A percentile compares a stretch with the other conserved stretches of the same genome.
Conservation (phyloP, 2,888 invertebrate genomes). For the Callimorpha dominula region DNA sequence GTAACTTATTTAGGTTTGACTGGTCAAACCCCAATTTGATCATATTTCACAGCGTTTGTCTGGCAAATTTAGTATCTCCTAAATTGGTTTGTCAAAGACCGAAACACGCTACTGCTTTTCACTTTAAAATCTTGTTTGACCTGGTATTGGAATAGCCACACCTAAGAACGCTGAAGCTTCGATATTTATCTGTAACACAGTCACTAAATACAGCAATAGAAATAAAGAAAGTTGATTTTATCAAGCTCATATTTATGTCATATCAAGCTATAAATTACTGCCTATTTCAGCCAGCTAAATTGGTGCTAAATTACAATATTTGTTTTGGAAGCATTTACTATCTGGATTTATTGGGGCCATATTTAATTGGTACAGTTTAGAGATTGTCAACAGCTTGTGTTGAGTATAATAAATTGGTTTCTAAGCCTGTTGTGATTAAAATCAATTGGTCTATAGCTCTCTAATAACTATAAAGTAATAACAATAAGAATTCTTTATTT, state of each 20-base stretch:
- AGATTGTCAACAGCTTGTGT: slow-evolving; percentile 3
- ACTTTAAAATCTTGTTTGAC: no score
- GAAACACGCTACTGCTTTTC: no score
- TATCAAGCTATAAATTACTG: not conserved
- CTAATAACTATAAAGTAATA: no score
- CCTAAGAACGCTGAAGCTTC: no score
- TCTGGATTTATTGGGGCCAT: not conserved
- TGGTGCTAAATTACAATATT: slow-evolving; percentile 6
- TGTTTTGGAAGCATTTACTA: slow-evolving; percentile 1
- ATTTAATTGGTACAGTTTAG: not conserved
- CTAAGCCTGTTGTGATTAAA: not conserved
- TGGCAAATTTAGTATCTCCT: no score
- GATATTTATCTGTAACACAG: no score
- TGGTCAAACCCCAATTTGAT: no score
- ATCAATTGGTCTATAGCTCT: not conserved
- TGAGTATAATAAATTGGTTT: not conserved
- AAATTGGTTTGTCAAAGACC: no score
- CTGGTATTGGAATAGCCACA: no score
- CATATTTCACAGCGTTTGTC: no score
- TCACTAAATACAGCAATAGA: not conserved
- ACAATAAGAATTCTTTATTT: no score
- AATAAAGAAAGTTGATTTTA: not conserved
- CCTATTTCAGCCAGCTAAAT: not conserved
- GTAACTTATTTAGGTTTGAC: no score
- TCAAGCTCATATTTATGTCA: not conserved